Percentiles rank a stretch among this genome's conserved stretches.
Conservation (phyloP, 2,888 invertebrate species). For the Brassicogethes aeneus region DNA sequence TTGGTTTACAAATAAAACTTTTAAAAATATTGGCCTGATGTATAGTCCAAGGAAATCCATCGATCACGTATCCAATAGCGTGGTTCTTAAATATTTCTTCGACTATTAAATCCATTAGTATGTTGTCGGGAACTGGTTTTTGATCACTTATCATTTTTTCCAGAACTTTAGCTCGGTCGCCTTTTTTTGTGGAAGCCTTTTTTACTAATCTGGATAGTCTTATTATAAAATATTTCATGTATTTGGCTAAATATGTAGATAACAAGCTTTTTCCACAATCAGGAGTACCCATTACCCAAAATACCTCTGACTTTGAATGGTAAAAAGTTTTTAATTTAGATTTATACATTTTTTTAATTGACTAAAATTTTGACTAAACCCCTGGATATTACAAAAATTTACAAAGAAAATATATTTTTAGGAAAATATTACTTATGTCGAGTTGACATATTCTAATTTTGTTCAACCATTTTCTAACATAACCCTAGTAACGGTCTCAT, state of each 20-base stretch:
- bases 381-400: neutral
- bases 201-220: neutral
- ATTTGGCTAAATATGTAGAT: neutral
- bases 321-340: neutral
- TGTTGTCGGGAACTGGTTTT: neutral
- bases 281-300: neutral
- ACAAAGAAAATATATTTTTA: no score
- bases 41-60: slow-evolving; percentile 1
- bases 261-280: neutral
- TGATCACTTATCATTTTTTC: neutral
- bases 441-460: no score
- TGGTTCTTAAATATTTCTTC: neutral
- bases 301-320: neutral
- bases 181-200: neutral
- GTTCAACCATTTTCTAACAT: no score
- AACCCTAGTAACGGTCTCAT: no score
- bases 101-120: neutral
- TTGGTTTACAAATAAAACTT: slow-evolving; percentile 7
- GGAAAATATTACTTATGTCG: no score
- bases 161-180: neutral
- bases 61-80: neutral
- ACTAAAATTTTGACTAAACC: neutral
- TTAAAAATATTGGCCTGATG: neutral
- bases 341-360: neutral
- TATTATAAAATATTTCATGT: neutral